Evolutionary conservation across 2,888 invertebrate genomes (phyloP).

Genomic region (Stomorhina lunata): DNA sequence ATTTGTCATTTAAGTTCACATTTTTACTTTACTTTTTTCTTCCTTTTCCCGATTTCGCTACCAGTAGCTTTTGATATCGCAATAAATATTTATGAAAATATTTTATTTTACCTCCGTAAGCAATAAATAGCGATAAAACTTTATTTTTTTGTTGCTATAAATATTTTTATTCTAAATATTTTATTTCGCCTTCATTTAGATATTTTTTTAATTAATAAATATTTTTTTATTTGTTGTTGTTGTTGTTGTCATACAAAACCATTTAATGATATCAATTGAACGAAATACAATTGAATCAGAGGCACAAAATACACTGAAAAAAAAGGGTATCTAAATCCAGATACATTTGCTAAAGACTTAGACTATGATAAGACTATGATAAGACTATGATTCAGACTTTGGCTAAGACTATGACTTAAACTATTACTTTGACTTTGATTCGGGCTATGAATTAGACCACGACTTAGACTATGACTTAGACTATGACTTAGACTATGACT

Average conservation of each 20-base stretch:
- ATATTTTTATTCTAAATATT: too few relatives aligned
- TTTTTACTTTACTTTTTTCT: too few relatives aligned
- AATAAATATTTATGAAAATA: neutral
- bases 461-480: too few relatives aligned
- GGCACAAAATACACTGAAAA: neutral
- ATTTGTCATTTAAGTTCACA: too few relatives aligned
- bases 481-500: too few relatives aligned
- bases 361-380: too few relatives aligned
- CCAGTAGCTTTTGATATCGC: too few relatives aligned
- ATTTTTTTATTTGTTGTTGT: constrained; percentile 14
- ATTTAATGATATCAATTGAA: constrained; percentile 53
- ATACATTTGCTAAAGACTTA: too few relatives aligned
- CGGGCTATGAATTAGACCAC: too few relatives aligned
- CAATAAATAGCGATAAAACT: constrained; percentile 32
- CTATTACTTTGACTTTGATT: too few relatives aligned
- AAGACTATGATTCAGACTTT: too few relatives aligned
- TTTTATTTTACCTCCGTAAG: constrained; percentile 13
- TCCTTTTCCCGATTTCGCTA: neutral
- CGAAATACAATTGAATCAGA: constrained; percentile 10
- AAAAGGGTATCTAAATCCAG: neutral
- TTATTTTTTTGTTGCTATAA: neutral
- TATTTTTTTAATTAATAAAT: constrained; percentile 23
- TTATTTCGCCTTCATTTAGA: neutral
- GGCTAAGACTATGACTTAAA: too few relatives aligned
- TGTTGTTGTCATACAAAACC: constrained; percentile 27